phyloP scores from a whole-genome alignment of 1,140 invertebrate species.

The Neodiprion virginianus region DNA sequence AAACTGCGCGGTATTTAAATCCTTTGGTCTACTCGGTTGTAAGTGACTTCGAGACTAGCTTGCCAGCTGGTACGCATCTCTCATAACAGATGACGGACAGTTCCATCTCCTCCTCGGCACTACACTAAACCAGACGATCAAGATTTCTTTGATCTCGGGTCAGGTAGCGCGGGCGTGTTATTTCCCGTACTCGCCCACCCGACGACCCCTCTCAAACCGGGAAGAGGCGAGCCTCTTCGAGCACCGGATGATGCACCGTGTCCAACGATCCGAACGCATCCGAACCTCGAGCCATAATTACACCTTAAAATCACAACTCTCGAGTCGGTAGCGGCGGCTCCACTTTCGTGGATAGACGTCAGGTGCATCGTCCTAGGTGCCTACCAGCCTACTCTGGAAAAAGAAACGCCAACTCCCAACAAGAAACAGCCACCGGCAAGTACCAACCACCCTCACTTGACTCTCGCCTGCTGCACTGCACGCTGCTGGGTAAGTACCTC shows the following conservation, averaged over 20 bases:
- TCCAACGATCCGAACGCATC: no score
- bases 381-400: conserved; percentile 12
- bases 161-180: not conserved
- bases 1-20: conserved; percentile 5
- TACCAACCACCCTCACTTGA: not conserved
- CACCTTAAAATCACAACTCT: conserved; percentile 1
- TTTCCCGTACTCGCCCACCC: not conserved
- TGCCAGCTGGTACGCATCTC: not conserved
- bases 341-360: no score
- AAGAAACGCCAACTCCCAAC: not conserved
- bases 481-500: no score
- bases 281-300: not conserved
- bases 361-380: conserved; percentile 14
- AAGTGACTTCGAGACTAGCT: not conserved
- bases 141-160: not conserved
- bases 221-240: no score
- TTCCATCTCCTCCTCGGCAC: not conserved
- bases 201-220: no score
- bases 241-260: no score
- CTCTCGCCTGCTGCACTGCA: not conserved
- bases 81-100: conserved; percentile 5
- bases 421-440: conserved; percentile 3
- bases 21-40: not conserved
- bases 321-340: no score
- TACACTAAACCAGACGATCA: not conserved